phyloP scores from a whole-genome alignment of 2,113 vertebrate genomes.

The Galeopterus variegatus region DNA sequence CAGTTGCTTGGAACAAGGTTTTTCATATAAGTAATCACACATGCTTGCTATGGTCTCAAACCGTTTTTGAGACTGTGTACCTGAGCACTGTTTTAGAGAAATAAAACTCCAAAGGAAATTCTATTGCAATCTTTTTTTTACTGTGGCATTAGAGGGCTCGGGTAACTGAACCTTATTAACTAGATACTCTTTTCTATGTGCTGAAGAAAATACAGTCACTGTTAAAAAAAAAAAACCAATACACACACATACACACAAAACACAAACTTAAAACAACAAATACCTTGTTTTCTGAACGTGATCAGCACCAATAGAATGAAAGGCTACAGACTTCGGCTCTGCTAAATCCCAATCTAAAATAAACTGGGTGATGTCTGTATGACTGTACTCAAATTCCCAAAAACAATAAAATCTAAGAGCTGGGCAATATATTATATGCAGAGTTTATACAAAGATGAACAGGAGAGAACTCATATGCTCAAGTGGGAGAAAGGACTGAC shows the following conservation, averaged over 20 bases:
- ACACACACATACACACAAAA: not conserved
- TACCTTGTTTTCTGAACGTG: not conserved
- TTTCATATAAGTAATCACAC: not conserved
- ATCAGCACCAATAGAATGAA: not conserved
- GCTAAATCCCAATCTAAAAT: not conserved
- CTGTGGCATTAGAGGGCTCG: not conserved
- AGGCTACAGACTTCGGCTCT: not conserved
- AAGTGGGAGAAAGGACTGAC: not conserved
- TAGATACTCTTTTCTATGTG: not conserved
- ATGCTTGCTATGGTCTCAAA: not conserved
- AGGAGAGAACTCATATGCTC: not conserved
- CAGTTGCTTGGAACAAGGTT: slow-evolving; percentile 23
- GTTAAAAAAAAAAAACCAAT: not conserved
- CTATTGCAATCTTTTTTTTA: not conserved
- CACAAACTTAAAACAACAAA: not conserved
- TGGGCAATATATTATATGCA: not conserved
- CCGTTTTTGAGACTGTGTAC: not conserved
- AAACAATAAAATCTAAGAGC: not conserved
- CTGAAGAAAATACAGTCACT: not conserved
- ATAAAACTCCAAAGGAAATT: not conserved
- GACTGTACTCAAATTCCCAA: not conserved
- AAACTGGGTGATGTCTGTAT: not conserved
- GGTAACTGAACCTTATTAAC: not conserved
- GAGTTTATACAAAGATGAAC: not conserved
- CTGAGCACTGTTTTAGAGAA: not conserved